Evolutionary conservation across 2,113 vertebrate species (phyloP).

Genomic region (Proteles cristata): DNA sequence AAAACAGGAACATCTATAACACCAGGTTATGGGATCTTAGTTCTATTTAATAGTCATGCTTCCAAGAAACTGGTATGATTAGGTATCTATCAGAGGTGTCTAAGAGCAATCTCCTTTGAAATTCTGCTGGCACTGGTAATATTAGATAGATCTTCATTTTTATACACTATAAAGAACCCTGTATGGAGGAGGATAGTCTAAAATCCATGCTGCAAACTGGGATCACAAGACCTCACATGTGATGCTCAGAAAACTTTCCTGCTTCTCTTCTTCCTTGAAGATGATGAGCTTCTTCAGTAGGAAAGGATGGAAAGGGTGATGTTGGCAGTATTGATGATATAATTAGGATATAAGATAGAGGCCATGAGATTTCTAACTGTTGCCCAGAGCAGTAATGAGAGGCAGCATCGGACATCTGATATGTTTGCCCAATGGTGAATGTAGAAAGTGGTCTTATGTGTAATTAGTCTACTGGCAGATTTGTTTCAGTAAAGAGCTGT

Average conservation of each 20-base stretch:
- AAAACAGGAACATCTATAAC: neutral
- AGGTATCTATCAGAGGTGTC: neutral
- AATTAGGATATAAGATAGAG: neutral
- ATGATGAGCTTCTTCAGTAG: neutral
- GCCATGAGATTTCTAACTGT: neutral
- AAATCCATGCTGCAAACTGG: neutral
- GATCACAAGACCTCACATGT: neutral
- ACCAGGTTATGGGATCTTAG: neutral
- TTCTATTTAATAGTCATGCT: neutral
- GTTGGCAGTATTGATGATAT: neutral
- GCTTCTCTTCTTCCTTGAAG: neutral
- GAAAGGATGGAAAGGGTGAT: neutral
- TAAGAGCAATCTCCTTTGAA: neutral
- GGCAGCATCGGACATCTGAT: neutral
- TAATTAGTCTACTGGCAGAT: neutral
- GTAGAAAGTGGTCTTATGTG: neutral
- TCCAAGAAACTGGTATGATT: neutral
- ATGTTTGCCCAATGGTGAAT: neutral
- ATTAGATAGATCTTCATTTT: neutral
- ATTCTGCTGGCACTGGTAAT: neutral
- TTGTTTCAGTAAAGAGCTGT: neutral
- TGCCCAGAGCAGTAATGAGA: neutral
- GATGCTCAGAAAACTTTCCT: neutral
- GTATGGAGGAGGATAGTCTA: neutral
- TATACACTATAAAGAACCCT: neutral